Conservation (phyloP, 2,888 invertebrate species). For the Tineola bisselliella region DNA sequence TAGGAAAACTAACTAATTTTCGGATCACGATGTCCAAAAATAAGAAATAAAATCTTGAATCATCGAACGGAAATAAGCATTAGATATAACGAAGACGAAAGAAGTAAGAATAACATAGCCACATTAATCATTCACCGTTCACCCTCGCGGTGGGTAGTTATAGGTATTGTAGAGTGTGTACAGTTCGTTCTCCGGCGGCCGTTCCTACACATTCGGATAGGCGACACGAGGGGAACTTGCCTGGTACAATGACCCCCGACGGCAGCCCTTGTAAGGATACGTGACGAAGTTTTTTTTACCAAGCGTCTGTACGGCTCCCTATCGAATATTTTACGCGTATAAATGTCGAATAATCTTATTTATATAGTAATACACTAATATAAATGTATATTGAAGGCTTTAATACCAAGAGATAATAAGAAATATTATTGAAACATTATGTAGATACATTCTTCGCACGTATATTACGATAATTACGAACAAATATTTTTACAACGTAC, state of each 20-base stretch:
- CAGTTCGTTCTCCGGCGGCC: neutral
- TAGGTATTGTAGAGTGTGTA: neutral
- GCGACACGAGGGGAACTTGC: constrained; percentile 16
- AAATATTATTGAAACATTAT: too few relatives aligned
- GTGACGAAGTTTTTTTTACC: constrained; percentile 2
- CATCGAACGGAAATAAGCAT: neutral
- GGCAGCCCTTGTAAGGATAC: constrained; percentile 33
- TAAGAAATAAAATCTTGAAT: neutral
- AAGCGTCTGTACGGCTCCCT: neutral
- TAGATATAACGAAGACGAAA: neutral
- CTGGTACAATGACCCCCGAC: constrained; percentile 51
- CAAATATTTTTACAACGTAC: too few relatives aligned
- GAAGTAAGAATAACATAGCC: neutral
- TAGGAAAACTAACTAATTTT: too few relatives aligned
- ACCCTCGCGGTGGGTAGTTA: neutral
- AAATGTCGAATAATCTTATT: neutral
- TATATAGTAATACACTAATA: neutral
- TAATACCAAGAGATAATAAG: too few relatives aligned
- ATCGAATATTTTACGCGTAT: neutral
- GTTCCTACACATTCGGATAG: neutral
- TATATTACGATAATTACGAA: too few relatives aligned
- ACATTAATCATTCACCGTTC: neutral
- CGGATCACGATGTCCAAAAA: too few relatives aligned
- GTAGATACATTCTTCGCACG: too few relatives aligned
- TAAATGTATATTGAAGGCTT: too few relatives aligned